phyloP scores from a whole-genome alignment of 2,797 vertebrate species.

The Galagoides demidoff region DNA sequence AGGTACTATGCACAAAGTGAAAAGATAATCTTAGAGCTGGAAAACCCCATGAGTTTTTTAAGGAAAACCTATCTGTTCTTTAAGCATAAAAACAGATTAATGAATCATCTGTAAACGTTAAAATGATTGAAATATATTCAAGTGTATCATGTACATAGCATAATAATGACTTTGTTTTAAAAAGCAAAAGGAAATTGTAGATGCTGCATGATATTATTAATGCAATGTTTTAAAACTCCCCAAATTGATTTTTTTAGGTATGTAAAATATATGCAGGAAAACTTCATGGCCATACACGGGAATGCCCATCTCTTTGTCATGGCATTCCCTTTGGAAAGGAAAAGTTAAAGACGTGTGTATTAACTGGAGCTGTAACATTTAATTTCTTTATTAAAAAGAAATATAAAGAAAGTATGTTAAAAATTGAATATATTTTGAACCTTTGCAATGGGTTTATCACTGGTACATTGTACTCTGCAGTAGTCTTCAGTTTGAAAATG shows the following conservation, averaged over 20 bases:
- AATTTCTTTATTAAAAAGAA: background rate
- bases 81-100: background rate
- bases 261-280: background rate
- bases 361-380: background rate
- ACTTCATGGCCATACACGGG: background rate
- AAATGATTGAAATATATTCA: constrained; percentile 5
- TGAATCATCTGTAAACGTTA: background rate
- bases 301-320: background rate
- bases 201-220: background rate
- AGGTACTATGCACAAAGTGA: background rate
- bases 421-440: background rate
- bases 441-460: background rate
- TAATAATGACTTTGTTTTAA: background rate
- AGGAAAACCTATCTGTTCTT: background rate
- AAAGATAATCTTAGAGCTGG: background rate
- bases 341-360: background rate
- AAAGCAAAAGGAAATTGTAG: background rate
- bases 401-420: background rate
- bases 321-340: background rate
- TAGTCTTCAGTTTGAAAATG: background rate
- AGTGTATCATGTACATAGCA: background rate
- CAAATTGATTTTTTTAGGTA: background rate
- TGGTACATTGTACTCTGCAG: background rate
- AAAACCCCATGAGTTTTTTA: background rate
- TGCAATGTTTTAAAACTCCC: background rate